A percentile compares a stretch with the other conserved stretches of the same genome.
Conservation (phyloP, 2,797 vertebrate species). For the Aplochiton taeniatus region DNA sequence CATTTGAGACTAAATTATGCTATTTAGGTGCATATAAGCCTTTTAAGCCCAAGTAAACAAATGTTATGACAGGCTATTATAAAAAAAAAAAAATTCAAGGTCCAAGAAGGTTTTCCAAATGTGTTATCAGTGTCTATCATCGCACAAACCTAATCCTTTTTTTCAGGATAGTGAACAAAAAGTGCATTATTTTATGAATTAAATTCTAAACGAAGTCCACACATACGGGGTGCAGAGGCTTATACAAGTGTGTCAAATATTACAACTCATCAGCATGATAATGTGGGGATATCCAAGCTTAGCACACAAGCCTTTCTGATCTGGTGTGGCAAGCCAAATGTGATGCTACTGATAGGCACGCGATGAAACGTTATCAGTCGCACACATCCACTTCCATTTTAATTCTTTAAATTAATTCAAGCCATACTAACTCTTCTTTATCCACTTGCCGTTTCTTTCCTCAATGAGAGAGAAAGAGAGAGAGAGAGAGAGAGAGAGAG, state of each 20-base stretch:
- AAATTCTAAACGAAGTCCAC: no score
- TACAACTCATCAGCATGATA: slow-evolving; percentile 83
- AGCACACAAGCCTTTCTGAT: slow-evolving; percentile 82
- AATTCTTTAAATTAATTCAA: slow-evolving; percentile 78
- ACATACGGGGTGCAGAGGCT: slow-evolving; percentile 6
- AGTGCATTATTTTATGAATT: no score
- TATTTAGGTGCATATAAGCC: no score
- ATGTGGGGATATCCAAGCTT: slow-evolving; percentile 76
- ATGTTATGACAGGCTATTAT: no score
- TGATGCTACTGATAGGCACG: slow-evolving; percentile 68
- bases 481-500: not conserved
- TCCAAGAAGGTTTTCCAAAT: no score
- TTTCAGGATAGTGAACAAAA: no score
- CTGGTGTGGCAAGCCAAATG: slow-evolving; percentile 55
- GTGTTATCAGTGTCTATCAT: no score
- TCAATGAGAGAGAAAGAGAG: slow-evolving; percentile 9
- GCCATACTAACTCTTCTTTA: not conserved
- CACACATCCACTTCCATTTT: slow-evolving; percentile 80
- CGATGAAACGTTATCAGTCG: slow-evolving; percentile 87
- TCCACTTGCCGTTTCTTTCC: not conserved
- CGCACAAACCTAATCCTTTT: no score
- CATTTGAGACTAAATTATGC: no score
- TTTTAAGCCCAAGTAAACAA: no score
- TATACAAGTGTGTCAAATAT: slow-evolving; percentile 54
- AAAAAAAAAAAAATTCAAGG: no score